Evolutionary conservation across 2,113 vertebrate genomes (phyloP).

Genomic region (Psilopogon haemacephalus): DNA sequence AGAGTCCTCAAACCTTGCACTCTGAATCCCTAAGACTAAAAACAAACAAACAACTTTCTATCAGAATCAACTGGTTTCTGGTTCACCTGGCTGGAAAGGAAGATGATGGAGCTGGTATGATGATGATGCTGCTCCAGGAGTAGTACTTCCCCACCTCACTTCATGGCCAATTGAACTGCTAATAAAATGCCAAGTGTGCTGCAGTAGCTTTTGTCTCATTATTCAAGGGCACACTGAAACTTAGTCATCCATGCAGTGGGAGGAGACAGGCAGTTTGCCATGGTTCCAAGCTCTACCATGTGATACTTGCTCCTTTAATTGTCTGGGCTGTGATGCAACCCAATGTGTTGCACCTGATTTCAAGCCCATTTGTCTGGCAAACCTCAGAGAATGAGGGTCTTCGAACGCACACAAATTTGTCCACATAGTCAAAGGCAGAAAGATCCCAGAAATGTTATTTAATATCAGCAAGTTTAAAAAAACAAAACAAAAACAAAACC

Average conservation of each 20-base stretch:
- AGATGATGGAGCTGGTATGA: accelerated
- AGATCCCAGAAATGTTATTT: not conserved
- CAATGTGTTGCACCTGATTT: not conserved
- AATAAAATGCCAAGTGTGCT: not conserved
- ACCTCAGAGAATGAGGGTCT: not conserved
- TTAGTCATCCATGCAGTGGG: not conserved
- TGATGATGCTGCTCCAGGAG: not conserved
- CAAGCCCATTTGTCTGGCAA: not conserved
- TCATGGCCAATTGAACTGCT: not conserved
- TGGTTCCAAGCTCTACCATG: not conserved
- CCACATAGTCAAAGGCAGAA: not conserved
- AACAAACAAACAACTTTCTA: not conserved
- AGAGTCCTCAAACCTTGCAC: not conserved
- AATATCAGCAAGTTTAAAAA: not conserved
- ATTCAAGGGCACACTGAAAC: not conserved
- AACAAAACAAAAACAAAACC: no score
- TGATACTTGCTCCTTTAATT: not conserved
- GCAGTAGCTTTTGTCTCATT: not conserved
- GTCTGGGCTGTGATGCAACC: not conserved
- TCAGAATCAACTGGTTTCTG: not conserved
- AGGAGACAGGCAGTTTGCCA: not conserved
- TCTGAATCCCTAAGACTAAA: not conserved
- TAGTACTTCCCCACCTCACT: not conserved
- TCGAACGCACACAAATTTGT: not conserved
- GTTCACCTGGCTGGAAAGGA: not conserved